phyloP scores from a whole-genome alignment of 1,140 invertebrate species.

The Halotydeus destructor region DNA sequence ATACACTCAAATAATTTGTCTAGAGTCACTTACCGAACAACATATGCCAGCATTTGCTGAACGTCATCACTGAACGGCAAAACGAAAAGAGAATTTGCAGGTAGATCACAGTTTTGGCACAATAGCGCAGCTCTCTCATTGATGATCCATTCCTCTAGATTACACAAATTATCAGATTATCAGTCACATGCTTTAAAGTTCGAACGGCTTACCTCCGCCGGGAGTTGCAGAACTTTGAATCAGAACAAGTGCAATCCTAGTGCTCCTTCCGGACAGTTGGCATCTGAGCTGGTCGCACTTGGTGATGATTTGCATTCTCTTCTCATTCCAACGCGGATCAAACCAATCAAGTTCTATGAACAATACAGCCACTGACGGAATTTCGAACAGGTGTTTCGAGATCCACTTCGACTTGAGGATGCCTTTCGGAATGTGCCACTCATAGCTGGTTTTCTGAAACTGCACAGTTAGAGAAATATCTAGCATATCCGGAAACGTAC shows the following conservation, averaged over 20 bases:
- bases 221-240: conserved; percentile 51
- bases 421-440: conserved; percentile 88
- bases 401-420: conserved; percentile 91
- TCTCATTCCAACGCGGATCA: conserved; percentile 75
- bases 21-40: not conserved
- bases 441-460: conserved; percentile 55
- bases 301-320: conserved; percentile 72
- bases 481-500: conserved; percentile 22
- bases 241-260: conserved; percentile 66
- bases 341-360: conserved; percentile 97
- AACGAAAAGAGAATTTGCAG: conserved; percentile 74
- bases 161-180: conserved; percentile 7
- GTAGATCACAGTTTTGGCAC: conserved; percentile 71
- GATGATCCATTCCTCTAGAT: conserved; percentile 58
- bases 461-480: not conserved
- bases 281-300: conserved; percentile 67
- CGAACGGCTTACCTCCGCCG: conserved; percentile 32
- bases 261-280: conserved; percentile 51
- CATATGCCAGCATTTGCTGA: conserved; percentile 1
- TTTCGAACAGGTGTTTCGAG: conserved; percentile 66
- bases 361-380: conserved; percentile 76
- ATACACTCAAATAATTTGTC: no score
- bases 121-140: conserved; percentile 68
- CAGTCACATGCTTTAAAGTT: not conserved
- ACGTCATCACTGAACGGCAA: conserved; percentile 57